Conservation (phyloP, 2,888 invertebrate species). For the Caenorhabditis sp. region DNA sequence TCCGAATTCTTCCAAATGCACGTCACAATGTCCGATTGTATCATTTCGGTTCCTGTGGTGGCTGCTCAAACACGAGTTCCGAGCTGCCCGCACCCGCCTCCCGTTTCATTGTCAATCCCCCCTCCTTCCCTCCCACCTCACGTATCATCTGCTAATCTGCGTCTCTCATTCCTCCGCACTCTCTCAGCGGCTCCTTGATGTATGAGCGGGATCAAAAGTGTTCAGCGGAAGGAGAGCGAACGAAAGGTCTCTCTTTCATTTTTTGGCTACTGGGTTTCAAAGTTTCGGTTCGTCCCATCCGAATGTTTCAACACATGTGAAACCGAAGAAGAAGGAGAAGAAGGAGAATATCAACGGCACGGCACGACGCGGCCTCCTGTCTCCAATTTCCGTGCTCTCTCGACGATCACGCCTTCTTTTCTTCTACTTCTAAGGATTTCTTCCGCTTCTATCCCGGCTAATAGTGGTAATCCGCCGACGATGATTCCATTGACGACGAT, state of each 20-base stretch:
- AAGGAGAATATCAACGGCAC: too few species aligned
- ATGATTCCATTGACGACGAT: background rate
- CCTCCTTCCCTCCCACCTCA: too few species aligned
- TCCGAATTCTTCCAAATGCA: constrained; percentile 9
- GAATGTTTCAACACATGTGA: constrained; percentile 43
- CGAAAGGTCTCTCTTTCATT: constrained; percentile 17
- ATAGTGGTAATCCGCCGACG: background rate
- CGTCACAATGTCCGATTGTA: constrained; percentile 58
- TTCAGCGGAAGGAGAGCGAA: constrained; percentile 26
- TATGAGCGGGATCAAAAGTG: constrained; percentile 59
- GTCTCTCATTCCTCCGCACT: constrained; percentile 26
- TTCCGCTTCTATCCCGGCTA: background rate
- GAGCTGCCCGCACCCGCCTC: constrained; percentile 15
- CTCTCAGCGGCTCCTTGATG: constrained; percentile 39
- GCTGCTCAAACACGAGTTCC: constrained; percentile 56
- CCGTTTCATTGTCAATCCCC: constrained; percentile 52
- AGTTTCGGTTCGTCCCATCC: background rate
- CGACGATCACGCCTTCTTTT: constrained; percentile 25
- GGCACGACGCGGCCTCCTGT: background rate
- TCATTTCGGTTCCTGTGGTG: constrained; percentile 8
- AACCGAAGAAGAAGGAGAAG: constrained; percentile 57
- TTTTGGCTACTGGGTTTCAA: constrained; percentile 3
- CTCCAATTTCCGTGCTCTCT: constrained; percentile 12
- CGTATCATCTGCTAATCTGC: constrained; percentile 49
- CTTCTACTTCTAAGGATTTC: background rate